Percentiles rank a stretch among this genome's conserved stretches.
Evolutionary conservation across 2,113 vertebrate genomes (phyloP).

Genomic region (Oncorhynchus mykiss): DNA sequence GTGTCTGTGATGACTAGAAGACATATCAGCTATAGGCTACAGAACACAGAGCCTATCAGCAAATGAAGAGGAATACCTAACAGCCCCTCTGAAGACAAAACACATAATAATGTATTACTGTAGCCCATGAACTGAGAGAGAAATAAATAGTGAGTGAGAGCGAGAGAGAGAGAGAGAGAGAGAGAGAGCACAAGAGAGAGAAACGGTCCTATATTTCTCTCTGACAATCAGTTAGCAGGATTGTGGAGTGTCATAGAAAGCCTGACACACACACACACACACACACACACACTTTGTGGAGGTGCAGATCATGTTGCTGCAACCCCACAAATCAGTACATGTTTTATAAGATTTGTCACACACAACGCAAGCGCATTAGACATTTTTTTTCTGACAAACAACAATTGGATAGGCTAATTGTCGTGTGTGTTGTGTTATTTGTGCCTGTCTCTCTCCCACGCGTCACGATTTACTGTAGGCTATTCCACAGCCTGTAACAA

Average conservation of each 20-base stretch:
- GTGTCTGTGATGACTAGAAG: not conserved
- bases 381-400: no score
- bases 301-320: slow-evolving; percentile 21
- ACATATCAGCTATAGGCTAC: not conserved
- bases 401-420: no score
- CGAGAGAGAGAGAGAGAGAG: not conserved
- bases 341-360: not conserved
- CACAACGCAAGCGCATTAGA: not conserved
- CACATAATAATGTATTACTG: no score
- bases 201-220: not conserved
- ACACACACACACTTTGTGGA: slow-evolving; percentile 8
- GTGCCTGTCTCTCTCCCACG: not conserved
- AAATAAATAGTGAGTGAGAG: not conserved
- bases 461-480: not conserved
- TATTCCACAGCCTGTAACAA: no score
- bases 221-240: not conserved
- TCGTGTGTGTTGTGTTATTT: not conserved
- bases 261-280: not conserved
- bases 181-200: not conserved
- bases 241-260: not conserved
- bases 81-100: no score
- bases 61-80: no score
- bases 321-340: not conserved
- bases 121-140: not conserved
- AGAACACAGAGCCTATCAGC: not conserved